Percentiles rank a stretch among this genome's conserved stretches.
Evolutionary conservation across 2,888 invertebrate genomes (phyloP).

Genomic region (Dugesia japonica): DNA sequence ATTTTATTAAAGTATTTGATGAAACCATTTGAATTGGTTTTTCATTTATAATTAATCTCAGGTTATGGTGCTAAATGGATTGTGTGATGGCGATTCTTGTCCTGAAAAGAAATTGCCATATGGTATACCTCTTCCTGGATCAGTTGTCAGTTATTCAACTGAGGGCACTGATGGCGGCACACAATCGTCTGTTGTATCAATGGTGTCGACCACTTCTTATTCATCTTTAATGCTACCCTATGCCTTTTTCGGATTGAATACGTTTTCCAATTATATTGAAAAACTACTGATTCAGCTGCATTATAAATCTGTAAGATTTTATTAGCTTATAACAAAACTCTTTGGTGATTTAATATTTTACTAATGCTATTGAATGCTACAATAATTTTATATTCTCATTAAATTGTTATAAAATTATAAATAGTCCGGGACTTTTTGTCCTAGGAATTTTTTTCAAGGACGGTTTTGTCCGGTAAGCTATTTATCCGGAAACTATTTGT

Average conservation of each 20-base stretch:
- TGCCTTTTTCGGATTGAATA: constrained; percentile 84
- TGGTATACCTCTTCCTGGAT: constrained; percentile 33
- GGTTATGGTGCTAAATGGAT: constrained; percentile 34
- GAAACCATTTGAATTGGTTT: too few relatives aligned
- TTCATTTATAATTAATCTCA: not conserved
- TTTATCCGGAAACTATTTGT: too few relatives aligned
- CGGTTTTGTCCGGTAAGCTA: too few relatives aligned
- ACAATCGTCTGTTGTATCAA: constrained; percentile 54
- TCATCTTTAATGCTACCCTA: constrained; percentile 82
- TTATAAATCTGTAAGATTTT: too few relatives aligned
- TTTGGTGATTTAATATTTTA: too few relatives aligned
- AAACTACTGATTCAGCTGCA: constrained; percentile 60
- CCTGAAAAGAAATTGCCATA: constrained; percentile 28
- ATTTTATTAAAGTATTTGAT: constrained; percentile 21
- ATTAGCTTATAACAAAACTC: too few relatives aligned
- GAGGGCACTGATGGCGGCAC: constrained; percentile 26
- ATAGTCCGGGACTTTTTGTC: too few relatives aligned
- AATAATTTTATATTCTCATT: too few relatives aligned
- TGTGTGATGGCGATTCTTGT: constrained; percentile 25
- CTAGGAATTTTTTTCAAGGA: too few relatives aligned
- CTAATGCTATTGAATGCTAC: too few relatives aligned
- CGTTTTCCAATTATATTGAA: constrained; percentile 92
- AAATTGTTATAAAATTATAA: too few relatives aligned
- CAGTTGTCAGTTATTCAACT: not conserved
- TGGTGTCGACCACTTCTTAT: constrained; percentile 76